Evolutionary conservation across 2,113 vertebrate genomes (phyloP), one percentile per base, ranked within the genome.

Genomic region (Falco punctatus): DNA sequence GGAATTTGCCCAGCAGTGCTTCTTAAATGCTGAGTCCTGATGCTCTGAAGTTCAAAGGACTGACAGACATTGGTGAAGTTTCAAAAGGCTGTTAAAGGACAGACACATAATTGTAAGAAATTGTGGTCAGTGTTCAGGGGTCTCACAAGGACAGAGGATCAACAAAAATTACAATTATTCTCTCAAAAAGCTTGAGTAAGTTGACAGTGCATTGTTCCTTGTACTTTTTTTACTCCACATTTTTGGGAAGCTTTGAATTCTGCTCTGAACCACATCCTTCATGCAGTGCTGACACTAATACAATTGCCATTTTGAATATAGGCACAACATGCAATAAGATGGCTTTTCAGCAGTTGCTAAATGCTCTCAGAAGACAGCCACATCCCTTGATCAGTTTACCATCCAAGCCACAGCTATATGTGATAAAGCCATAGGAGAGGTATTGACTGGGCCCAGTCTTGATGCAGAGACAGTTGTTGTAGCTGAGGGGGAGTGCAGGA

Each of bases 401-500:
- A 30, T 21, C 42, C 57, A 67, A 81, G 52, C n/a, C 61, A 79
- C 3, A 81, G 46, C 33, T 72, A 23, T 12, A 15, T 0, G 1
- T 30, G 30, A 15, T 11, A 20, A 62, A 81, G 65, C 46, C 4
- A 1, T 58, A 61, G 61, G 65, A 73, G 23, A 15, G 0, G 0
- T 21, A 51, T 7, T 59, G 67, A 38, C 67, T 65, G n/a, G 40
- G 38, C 38, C 86, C 64, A 52, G 24, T 28, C 44, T 28, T 46
- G 19, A 30, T 14, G 10, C 38, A 67, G 54, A 51, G 38, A n/a
- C 54, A 33, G 26, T 20, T 71, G 26, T 20, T 71, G 21, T 16
- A 33, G 81, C 51, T 0, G 0, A 33, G 42, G 26, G 1, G 48
- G 35, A 81, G 27, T 21, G 48, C 11, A 67, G 74, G 32, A 59